Evolutionary conservation across 2,888 invertebrate species (phyloP).

Genomic region (Rutpela maculata): DNA sequence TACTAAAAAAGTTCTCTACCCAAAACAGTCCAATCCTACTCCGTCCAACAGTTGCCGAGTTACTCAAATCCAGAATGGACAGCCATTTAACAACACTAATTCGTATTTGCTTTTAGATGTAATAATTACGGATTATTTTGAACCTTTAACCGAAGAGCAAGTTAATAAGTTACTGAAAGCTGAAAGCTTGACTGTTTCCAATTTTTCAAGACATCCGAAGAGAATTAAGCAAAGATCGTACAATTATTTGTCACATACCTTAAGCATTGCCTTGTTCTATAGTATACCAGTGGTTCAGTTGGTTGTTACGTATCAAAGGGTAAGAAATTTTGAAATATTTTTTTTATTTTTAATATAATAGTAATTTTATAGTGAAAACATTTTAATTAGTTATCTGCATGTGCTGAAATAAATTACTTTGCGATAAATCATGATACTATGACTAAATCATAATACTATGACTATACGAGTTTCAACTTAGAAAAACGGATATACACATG

Average conservation of each 20-base stretch:
- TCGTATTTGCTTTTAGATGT: constrained; percentile 49
- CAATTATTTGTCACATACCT: constrained; percentile 84
- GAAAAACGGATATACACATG: too few relatives aligned
- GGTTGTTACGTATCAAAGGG: constrained; percentile 86
- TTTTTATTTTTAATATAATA: not conserved
- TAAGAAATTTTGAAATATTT: constrained; percentile 65
- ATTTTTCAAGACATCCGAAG: constrained; percentile 77
- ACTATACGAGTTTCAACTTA: too few relatives aligned
- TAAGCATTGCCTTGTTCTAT: constrained; percentile 90
- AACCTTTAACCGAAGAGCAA: constrained; percentile 52
- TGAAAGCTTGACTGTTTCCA: constrained; percentile 76
- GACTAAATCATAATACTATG: too few relatives aligned
- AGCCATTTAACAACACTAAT: too few relatives aligned
- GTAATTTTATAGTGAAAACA: not conserved
- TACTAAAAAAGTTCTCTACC: too few relatives aligned
- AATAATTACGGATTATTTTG: constrained; percentile 51
- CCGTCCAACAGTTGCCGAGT: too few relatives aligned
- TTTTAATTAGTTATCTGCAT: too few relatives aligned
- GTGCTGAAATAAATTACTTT: too few relatives aligned
- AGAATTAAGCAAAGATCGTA: constrained; percentile 79
- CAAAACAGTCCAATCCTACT: too few relatives aligned
- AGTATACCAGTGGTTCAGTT: constrained; percentile 90
- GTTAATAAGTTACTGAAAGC: constrained; percentile 49
- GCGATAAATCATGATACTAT: too few relatives aligned
- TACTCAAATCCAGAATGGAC: too few relatives aligned